phyloP scores from a whole-genome alignment of 2,797 vertebrate genomes.

The Pangasius macronema region DNA sequence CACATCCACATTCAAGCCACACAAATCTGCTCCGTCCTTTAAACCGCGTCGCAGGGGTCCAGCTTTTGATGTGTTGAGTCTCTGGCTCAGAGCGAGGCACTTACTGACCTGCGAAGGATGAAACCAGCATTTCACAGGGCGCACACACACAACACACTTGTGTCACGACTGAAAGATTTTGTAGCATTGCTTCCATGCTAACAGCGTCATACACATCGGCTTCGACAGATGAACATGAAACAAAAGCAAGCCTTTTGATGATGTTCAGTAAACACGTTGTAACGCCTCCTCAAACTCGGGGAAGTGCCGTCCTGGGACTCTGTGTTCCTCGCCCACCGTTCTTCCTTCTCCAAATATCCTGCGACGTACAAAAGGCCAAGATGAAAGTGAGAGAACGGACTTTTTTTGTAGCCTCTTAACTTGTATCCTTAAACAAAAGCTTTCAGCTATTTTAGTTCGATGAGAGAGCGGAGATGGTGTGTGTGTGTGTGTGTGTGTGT shows the following conservation, averaged over 20 bases:
- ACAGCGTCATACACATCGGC: slow-evolving; percentile 16
- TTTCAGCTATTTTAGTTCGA: slow-evolving; percentile 37
- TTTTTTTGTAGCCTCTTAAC: slow-evolving; percentile 51
- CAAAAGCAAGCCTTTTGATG: slow-evolving; percentile 53
- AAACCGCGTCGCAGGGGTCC: slow-evolving; percentile 47
- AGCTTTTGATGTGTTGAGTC: slow-evolving; percentile 49
- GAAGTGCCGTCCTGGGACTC: slow-evolving; percentile 56
- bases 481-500: too few species aligned
- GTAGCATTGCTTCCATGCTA: not conserved
- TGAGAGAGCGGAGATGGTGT: slow-evolving; percentile 38
- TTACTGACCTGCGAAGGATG: slow-evolving; percentile 33
- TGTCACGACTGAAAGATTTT: not conserved
- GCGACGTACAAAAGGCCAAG: slow-evolving; percentile 35
- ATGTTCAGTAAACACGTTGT: slow-evolving; percentile 51
- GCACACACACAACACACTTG: not conserved
- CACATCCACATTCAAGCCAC: slow-evolving; percentile 47
- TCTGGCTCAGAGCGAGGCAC: slow-evolving; percentile 3
- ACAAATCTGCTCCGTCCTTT: slow-evolving; percentile 47
- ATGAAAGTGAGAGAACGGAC: slow-evolving; percentile 48
- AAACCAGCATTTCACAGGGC: slow-evolving; percentile 3
- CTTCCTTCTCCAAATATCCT: slow-evolving; percentile 49
- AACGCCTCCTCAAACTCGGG: slow-evolving; percentile 49
- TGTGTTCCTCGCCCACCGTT: slow-evolving; percentile 41
- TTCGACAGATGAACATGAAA: slow-evolving; percentile 50
- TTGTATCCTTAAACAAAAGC: slow-evolving; percentile 41